Evolutionary conservation across 2,113 vertebrate species (phyloP), one percentile per base, ranked within the genome.

Genomic region (Hemicordylus capensis): DNA sequence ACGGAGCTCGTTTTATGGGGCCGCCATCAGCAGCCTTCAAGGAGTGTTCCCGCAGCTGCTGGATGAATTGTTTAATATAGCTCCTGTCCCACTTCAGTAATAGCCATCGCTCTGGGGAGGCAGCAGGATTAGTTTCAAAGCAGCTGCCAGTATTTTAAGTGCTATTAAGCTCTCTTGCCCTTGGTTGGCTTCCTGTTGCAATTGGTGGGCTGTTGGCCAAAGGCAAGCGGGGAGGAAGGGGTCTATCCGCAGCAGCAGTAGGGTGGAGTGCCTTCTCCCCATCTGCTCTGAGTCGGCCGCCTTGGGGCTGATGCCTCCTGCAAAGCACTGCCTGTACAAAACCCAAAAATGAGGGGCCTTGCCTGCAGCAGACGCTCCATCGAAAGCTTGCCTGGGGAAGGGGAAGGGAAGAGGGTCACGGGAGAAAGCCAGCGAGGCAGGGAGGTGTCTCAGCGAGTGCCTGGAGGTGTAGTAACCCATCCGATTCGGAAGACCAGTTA

Each of bases 111-210:
- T 76, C 44, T 44, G 24, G 24, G 56, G 66, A 74, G 54, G 72
- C 67, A 19, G n/a, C 31, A 7, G 9, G 56, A 14, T 58, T 44
- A 72, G n/a, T 63, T 51, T 81, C 20, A 17, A 63, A 34, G n/a
- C 44, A 79, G 24, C 31, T 67, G 75, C 76, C 63, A 4, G 28
- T 72, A 20, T 83, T 89, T 76, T 63, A 76, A 82, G 69, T 58
- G 59, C 74, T 84, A 3, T 76, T 24, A 46, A 75, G 48, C 51
- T 86, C 75, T 56, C 58, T 56, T 75, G 39, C 20, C 22, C 24
- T 80, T 83, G 67, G 14, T 56, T 46, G 73, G 69, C 80, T 42
- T 34, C 76, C 59, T 31, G 39, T 84, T 48, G 20, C 51, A 24
- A 79, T 37, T 19, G 39, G 22, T 37, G 20, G n/a, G 76, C 56